Evolutionary conservation across 1,140 invertebrate genomes (phyloP), one percentile per base, ranked within the genome.

Genomic region (Drosophila lacertosa): DNA sequence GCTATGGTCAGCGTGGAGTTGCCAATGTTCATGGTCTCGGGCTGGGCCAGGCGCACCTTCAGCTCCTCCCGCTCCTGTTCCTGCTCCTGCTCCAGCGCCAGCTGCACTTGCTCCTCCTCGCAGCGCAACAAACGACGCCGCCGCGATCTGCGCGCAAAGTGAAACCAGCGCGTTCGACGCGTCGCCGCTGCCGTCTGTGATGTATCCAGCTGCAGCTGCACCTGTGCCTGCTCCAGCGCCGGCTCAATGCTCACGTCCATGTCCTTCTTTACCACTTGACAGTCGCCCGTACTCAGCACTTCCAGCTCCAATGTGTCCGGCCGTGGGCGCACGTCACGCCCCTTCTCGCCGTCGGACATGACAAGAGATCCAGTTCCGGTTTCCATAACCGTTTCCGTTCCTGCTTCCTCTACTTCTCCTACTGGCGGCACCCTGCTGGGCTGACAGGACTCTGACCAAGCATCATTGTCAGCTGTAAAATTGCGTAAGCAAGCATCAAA

Each of bases 261-360:
- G 1, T 24, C 55, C 4, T 13, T 4, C n/a, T 5, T 20, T 24
- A 4, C 35, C 11, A 10, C 42, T 26, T 2, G 20, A 9, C 54
- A 40, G 10, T 68, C 18, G 5, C 35, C 11, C 35, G 24, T 47
- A 1, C 64, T 78, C 26, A 90, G 63, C 44, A 89, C 89, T 5
- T 77, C 67, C 69, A 90, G 48, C 53, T 90, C 89, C 65, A 90
- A 53, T 9, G 78, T 90, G 47, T 90, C 89, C 11, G 89, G 89
- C 44, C 89, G 80, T 47, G 77, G 89, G 33, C 83, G 83, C 37
- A 71, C 39, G 20, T 67, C 45, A 40, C 47, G 73, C 29, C 74
- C 58, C 13, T 37, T 51, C 39, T 76, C 77, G 59, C 65, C 74
- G 33, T 60, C 84, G 45, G 74, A 74, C 83, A 90, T 90, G 40